phyloP scores from a whole-genome alignment of 1,140 invertebrate genomes.

The Bombyx mandarina region DNA sequence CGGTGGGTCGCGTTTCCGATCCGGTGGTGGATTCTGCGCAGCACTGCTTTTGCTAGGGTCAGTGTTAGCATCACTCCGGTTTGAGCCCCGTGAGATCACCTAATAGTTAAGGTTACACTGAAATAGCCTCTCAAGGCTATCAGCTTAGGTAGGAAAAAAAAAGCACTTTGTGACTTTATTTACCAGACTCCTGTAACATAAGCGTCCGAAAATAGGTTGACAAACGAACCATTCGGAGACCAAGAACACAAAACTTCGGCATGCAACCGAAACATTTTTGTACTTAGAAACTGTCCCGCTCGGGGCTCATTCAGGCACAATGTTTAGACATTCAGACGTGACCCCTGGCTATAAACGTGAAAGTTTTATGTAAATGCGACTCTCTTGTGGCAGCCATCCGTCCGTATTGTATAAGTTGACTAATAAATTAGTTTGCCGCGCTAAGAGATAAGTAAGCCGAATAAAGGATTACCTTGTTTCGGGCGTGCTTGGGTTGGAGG shows the following conservation, averaged over 20 bases:
- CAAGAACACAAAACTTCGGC: constrained; percentile 1
- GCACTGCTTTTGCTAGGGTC: too few species aligned
- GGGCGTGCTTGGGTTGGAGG: not conserved
- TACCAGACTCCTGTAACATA: too few species aligned
- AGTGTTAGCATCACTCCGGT: too few species aligned
- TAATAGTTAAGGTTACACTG: too few species aligned
- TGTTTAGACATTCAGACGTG: constrained; percentile 24
- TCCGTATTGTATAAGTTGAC: constrained; percentile 36
- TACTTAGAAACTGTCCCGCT: constrained; percentile 13
- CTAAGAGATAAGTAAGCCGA: constrained; percentile 27
- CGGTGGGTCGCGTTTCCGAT: too few species aligned
- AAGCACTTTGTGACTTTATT: too few species aligned
- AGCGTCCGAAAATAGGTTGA: too few species aligned
- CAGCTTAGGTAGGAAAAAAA: too few species aligned
- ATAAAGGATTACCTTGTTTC: constrained; percentile 34
- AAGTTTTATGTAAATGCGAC: constrained; percentile 39
- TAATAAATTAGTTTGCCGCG: constrained; percentile 38
- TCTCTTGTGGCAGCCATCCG: constrained; percentile 24
- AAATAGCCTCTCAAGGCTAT: too few species aligned
- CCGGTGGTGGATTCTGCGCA: too few species aligned
- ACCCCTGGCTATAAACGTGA: constrained; percentile 28
- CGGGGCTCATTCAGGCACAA: constrained; percentile 16
- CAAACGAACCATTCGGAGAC: too few species aligned
- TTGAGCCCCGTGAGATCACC: too few species aligned
- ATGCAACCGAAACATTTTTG: constrained; percentile 21